Percentiles rank a stretch among this genome's conserved stretches.
Evolutionary conservation across 2,113 vertebrate genomes (phyloP).

Genomic region (Glaucomys volans): DNA sequence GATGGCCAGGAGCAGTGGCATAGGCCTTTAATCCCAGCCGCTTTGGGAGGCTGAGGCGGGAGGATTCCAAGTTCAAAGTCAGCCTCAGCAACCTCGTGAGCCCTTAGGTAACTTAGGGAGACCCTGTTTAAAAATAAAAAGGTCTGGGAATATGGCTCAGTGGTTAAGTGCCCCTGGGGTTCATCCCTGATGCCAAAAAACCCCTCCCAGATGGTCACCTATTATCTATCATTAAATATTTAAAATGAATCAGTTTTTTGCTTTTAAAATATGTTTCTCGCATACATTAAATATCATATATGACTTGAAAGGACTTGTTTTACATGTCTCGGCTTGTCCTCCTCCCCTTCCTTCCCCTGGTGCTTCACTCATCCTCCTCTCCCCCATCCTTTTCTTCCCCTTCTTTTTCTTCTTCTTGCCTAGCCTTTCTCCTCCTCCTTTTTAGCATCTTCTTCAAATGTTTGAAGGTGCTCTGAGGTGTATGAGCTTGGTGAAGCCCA

Average conservation of each 20-base stretch:
- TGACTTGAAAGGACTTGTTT: conserved; percentile 49
- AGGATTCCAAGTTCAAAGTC: too few relatives aligned
- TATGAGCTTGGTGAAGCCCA: conserved; percentile 33
- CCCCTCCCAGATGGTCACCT: conserved; percentile 90
- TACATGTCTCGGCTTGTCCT: not conserved
- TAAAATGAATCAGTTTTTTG: conserved; percentile 88
- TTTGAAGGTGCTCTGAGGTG: not conserved
- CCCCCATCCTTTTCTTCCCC: too few relatives aligned
- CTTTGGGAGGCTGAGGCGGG: too few relatives aligned
- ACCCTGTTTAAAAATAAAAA: too few relatives aligned
- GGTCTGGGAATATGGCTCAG: too few relatives aligned
- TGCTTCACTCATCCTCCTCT: too few relatives aligned
- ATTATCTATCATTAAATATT: conserved; percentile 91
- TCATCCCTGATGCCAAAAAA: too few relatives aligned
- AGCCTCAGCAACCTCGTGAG: too few relatives aligned
- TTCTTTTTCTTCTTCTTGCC: not conserved
- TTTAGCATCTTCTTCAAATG: not conserved
- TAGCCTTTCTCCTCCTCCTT: not conserved
- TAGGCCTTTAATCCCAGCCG: too few relatives aligned
- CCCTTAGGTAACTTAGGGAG: too few relatives aligned
- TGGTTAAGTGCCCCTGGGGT: too few relatives aligned
- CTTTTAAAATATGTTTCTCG: conserved; percentile 73
- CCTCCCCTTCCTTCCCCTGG: too few relatives aligned
- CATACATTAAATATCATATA: conserved; percentile 56
- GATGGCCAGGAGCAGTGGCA: conserved; percentile 85